phyloP scores from a whole-genome alignment of 2,797 vertebrate species.

The Chanos chanos region DNA sequence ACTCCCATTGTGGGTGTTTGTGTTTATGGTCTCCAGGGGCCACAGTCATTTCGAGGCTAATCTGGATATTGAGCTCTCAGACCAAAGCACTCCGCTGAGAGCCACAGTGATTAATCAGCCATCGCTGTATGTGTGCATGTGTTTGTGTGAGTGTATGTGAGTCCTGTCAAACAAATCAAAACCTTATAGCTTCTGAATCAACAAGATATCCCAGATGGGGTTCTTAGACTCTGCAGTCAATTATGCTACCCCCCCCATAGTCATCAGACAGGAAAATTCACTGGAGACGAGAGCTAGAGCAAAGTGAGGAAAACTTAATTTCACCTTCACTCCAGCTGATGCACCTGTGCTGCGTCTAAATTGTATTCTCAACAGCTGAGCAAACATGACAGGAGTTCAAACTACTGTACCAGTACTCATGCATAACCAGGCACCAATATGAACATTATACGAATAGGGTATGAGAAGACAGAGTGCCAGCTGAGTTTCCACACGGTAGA shows the following conservation, averaged over 20 bases:
- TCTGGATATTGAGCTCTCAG: constrained; percentile 19
- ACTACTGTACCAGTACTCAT: constrained; percentile 36
- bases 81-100: neutral
- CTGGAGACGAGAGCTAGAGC: constrained; percentile 16
- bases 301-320: constrained; percentile 47
- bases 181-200: constrained; percentile 26
- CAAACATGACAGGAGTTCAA: constrained; percentile 41
- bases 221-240: constrained; percentile 39
- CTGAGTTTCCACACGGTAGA: constrained; percentile 30
- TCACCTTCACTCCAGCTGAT: constrained; percentile 49
- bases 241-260: constrained; percentile 32
- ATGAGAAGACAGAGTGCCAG: constrained; percentile 42
- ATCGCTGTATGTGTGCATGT: neutral
- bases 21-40: constrained; percentile 18
- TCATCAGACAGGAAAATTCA: constrained; percentile 25
- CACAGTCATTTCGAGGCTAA: constrained; percentile 5
- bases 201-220: constrained; percentile 29
- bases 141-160: constrained; percentile 13
- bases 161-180: constrained; percentile 43
- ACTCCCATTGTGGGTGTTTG: too few species aligned
- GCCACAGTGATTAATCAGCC: constrained; percentile 1
- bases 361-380: constrained; percentile 59
- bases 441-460: constrained; percentile 33
- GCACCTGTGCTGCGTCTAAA: constrained; percentile 58
- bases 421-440: constrained; percentile 32